Conservation (phyloP, 2,797 vertebrate species). For the Spinus olivaceus region DNA sequence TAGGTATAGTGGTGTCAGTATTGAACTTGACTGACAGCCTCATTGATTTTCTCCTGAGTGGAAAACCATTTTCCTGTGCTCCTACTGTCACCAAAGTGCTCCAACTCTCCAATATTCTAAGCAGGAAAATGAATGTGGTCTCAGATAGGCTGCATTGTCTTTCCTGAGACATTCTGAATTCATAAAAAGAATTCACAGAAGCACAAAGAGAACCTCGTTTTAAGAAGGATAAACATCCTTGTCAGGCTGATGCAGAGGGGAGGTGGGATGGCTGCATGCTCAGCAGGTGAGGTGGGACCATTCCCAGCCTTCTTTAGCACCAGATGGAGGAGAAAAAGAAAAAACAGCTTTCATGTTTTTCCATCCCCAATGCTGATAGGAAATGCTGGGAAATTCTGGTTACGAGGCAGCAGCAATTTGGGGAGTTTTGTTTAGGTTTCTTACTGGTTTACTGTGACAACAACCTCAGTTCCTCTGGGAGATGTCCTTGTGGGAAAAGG, state of each 20-base stretch:
- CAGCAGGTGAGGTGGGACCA: background rate
- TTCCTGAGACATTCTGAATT: background rate
- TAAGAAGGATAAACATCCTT: accelerated
- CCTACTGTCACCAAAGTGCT: accelerated
- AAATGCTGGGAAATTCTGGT: background rate
- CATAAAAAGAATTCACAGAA: background rate
- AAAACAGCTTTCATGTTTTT: background rate
- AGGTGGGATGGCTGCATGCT: background rate
- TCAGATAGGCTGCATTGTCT: accelerated
- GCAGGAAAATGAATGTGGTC: background rate
- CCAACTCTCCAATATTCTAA: background rate
- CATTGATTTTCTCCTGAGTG: background rate
- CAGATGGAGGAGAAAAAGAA: background rate
- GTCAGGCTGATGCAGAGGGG: background rate
- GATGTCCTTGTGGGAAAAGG: background rate
- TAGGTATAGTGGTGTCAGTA: background rate
- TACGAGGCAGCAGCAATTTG: background rate
- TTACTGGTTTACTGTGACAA: background rate
- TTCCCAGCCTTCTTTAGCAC: background rate
- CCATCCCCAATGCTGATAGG: background rate
- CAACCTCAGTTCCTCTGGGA: background rate
- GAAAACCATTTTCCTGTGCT: background rate
- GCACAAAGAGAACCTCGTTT: background rate
- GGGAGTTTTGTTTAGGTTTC: background rate
- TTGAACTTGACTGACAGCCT: background rate